Percentiles rank a stretch among this genome's conserved stretches.
Evolutionary conservation across 1,140 invertebrate genomes (phyloP).

Genomic region (Aphidius gifuensis): DNA sequence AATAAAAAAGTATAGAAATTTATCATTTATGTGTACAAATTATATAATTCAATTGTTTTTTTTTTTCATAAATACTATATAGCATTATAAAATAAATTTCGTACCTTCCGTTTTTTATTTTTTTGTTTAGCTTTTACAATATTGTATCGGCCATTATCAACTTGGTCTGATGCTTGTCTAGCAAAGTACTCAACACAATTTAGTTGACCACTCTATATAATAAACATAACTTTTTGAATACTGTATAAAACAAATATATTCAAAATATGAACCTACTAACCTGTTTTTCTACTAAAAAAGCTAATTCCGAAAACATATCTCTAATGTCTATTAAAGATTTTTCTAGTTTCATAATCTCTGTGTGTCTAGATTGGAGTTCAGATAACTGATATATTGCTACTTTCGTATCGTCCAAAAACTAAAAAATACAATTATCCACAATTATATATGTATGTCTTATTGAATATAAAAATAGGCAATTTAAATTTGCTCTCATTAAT

Average conservation of each 20-base stretch:
- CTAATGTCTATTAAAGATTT: slow-evolving; percentile 74
- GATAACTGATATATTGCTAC: slow-evolving; percentile 76
- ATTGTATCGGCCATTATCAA: slow-evolving; percentile 64
- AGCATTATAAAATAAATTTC: slow-evolving; percentile 1
- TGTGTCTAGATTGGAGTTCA: slow-evolving; percentile 79
- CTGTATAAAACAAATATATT: slow-evolving; percentile 13
- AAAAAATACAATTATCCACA: slow-evolving; percentile 27
- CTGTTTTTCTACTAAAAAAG: slow-evolving; percentile 72
- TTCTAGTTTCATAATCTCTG: slow-evolving; percentile 81
- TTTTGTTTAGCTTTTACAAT: slow-evolving; percentile 67
- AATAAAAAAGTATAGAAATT: slow-evolving; percentile 24
- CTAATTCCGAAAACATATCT: slow-evolving; percentile 81
- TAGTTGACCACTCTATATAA: slow-evolving; percentile 65
- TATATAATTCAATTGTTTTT: neutral
- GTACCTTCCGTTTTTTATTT: slow-evolving; percentile 65
- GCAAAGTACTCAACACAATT: slow-evolving; percentile 73
- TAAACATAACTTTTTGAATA: slow-evolving; percentile 10
- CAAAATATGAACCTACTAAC: slow-evolving; percentile 41
- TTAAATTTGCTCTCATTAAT: slow-evolving; percentile 13
- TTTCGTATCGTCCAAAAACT: slow-evolving; percentile 79
- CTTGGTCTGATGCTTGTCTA: slow-evolving; percentile 62
- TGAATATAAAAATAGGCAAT: slow-evolving; percentile 13
- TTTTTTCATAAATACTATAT: slow-evolving; percentile 43
- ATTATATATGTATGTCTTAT: slow-evolving; percentile 12
- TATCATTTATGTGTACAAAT: neutral